Evolutionary conservation across 92 coral and sea anemone genomes (phyloP).

Genomic region (Porites cylindrica): DNA sequence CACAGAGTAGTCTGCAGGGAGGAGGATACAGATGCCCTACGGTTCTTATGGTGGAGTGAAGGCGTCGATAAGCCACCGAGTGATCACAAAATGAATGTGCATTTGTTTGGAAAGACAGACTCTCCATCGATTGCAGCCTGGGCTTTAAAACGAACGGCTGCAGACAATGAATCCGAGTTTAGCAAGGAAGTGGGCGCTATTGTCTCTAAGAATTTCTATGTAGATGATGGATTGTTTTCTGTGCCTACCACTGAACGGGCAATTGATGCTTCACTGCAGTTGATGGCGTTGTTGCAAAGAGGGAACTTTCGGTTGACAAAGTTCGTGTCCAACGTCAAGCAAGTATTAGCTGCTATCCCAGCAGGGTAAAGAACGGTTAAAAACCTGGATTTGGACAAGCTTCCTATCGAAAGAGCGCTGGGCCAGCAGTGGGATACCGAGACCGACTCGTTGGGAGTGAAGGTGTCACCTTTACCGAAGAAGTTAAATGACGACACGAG

Average conservation of each 20-base stretch:
- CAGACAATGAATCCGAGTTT: constrained; percentile 19
- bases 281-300: constrained; percentile 41
- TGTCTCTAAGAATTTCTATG: constrained; percentile 31
- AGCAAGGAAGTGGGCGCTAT: constrained; percentile 13
- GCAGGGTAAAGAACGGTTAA: too few relatives aligned
- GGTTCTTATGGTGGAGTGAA: too few relatives aligned
- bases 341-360: constrained; percentile 30
- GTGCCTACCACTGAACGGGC: constrained; percentile 19
- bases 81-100: constrained; percentile 67
- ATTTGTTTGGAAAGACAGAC: constrained; percentile 47
- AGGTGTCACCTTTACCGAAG: constrained; percentile 21
- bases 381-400: too few relatives aligned
- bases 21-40: too few relatives aligned
- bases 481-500: constrained; percentile 42
- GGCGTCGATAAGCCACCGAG: constrained; percentile 2
- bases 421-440: constrained; percentile 61
- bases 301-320: constrained; percentile 61
- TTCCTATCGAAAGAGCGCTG: constrained; percentile 54
- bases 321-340: constrained; percentile 49
- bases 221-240: constrained; percentile 42
- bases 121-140: constrained; percentile 37
- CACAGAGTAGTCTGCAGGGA: too few relatives aligned
- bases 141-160: constrained; percentile 32
- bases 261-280: background rate
- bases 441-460: constrained; percentile 27